These are phyloP conservation scores for Myotis brandtii DNA, from an alignment of 2,113 vertebrate species.

Conservation along the genomic window DNA sequence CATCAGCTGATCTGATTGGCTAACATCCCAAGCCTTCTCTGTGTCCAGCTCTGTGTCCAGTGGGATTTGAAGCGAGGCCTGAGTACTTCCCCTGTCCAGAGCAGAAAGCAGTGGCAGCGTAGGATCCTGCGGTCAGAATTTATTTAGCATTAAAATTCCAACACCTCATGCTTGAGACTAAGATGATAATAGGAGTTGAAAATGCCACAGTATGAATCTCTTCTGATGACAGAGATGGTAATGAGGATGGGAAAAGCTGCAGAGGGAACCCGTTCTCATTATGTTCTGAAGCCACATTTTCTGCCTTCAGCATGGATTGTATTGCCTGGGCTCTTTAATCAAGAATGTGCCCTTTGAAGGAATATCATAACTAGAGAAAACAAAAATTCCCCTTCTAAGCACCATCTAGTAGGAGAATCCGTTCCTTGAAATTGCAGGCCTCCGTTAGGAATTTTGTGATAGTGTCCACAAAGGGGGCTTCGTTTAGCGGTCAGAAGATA, in stretches of 20 bases:
- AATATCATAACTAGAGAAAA: conserved; percentile 19
- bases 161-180: neutral
- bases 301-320: neutral
- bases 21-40: neutral
- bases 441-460: conserved; percentile 37
- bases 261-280: neutral
- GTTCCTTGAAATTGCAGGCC: neutral
- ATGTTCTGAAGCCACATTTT: neutral
- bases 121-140: neutral
- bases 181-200: neutral
- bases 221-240: neutral
- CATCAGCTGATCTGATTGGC: neutral
- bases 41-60: neutral
- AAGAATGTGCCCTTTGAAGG: conserved; percentile 32
- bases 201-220: neutral
- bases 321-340: neutral
- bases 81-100: neutral
- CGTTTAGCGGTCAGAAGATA: neutral
- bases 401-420: neutral
- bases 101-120: neutral
- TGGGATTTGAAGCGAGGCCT: neutral
- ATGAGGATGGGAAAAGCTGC: neutral
- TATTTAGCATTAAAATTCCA: neutral
- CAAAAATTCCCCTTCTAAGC: neutral
- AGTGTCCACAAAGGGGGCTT: neutral